Conservation (phyloP, 37 sponge, comb jelly and placozoan genomes). For the Haliclona indistincta region DNA sequence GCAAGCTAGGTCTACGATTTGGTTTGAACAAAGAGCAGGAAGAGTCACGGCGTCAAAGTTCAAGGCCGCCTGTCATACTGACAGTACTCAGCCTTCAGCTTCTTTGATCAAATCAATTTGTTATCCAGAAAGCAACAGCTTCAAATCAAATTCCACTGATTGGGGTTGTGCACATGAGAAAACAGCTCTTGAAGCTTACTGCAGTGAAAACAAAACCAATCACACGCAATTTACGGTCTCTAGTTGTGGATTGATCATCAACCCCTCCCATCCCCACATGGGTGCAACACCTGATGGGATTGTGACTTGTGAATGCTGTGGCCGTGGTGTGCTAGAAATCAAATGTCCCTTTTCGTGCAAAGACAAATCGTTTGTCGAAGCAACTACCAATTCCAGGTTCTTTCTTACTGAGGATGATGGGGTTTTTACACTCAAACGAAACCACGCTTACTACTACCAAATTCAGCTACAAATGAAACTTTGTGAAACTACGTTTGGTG, state of each 20-base stretch:
- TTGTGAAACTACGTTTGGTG: slow-evolving; percentile 38
- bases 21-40: slow-evolving; percentile 58
- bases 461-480: slow-evolving; percentile 57
- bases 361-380: slow-evolving; percentile 18
- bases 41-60: slow-evolving; percentile 62
- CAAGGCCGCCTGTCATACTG: slow-evolving; percentile 36
- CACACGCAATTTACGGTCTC: slow-evolving; percentile 25
- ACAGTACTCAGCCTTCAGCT: slow-evolving; percentile 36
- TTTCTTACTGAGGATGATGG: slow-evolving; percentile 36
- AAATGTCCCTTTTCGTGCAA: slow-evolving; percentile 50
- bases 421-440: slow-evolving; percentile 17
- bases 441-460: slow-evolving; percentile 71
- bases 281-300: slow-evolving; percentile 44
- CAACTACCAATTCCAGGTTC: slow-evolving; percentile 23
- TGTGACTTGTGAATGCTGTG: slow-evolving; percentile 46
- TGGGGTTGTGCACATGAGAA: slow-evolving; percentile 52
- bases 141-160: slow-evolving; percentile 15
- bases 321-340: slow-evolving; percentile 38
- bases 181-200: slow-evolving; percentile 24
- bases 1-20: slow-evolving; percentile 38
- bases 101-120: slow-evolving; percentile 45
- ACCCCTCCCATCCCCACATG: slow-evolving; percentile 22
- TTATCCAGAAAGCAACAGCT: slow-evolving; percentile 30
- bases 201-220: neutral
- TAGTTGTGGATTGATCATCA: slow-evolving; percentile 33